These are phyloP conservation scores for Papilio polytes DNA, from an alignment of 1,140 invertebrate species.

Conservation along the genomic window DNA sequence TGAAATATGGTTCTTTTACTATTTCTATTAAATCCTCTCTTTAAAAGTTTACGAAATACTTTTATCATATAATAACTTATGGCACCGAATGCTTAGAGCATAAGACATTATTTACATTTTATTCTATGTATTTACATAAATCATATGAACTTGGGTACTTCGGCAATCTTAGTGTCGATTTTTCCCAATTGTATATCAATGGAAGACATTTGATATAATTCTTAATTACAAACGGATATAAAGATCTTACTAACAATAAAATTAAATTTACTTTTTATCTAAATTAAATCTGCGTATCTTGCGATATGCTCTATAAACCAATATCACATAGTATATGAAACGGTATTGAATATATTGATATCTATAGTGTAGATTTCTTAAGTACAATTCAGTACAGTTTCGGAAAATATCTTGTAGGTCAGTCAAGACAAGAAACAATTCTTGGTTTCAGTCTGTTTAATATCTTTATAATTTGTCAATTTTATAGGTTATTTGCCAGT, in stretches of 20 bases:
- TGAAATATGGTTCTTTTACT: conserved; percentile 27
- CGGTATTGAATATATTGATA: conserved; percentile 58
- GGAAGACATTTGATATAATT: conserved; percentile 71
- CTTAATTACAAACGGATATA: conserved; percentile 42
- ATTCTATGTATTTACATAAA: conserved; percentile 49
- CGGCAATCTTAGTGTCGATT: background rate
- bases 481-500: background rate
- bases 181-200: conserved; percentile 51
- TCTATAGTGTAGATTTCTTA: conserved; percentile 61
- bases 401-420: background rate
- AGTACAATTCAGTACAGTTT: conserved; percentile 65
- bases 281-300: conserved; percentile 59
- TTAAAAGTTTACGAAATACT: conserved; percentile 66
- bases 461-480: background rate
- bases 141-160: conserved; percentile 24
- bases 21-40: conserved; percentile 34
- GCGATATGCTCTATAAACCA: conserved; percentile 65
- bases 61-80: conserved; percentile 77
- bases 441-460: background rate
- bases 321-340: conserved; percentile 76
- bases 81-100: conserved; percentile 81
- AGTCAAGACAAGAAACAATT: background rate
- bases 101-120: conserved; percentile 64
- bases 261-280: conserved; percentile 45
- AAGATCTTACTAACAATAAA: conserved; percentile 42